Percentiles rank a stretch among this genome's conserved stretches.
phyloP scores from a whole-genome alignment of 37 sponge, comb jelly and placozoan genomes.

The Lycopodina hypogea region DNA sequence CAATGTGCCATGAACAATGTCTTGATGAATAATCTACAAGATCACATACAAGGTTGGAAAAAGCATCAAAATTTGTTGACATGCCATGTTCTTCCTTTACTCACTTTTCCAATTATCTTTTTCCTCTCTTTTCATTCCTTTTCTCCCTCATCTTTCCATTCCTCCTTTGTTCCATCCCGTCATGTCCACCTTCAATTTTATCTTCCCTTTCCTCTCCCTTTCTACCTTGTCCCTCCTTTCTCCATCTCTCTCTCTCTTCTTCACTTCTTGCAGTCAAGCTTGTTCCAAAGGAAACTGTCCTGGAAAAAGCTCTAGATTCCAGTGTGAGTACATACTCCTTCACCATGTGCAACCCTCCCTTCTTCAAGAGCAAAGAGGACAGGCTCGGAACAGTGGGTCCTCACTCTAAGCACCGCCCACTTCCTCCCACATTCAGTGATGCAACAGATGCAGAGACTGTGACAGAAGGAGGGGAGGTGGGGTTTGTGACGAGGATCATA shows the following conservation, averaged over 20 bases:
- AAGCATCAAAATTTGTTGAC: too few species aligned
- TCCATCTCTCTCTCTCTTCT: too few species aligned
- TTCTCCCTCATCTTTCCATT: too few species aligned
- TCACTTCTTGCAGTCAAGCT: conserved; percentile 28
- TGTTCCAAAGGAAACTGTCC: conserved; percentile 11
- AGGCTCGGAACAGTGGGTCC: neutral
- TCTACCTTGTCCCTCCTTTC: too few species aligned
- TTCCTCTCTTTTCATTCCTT: neutral
- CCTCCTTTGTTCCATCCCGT: too few species aligned
- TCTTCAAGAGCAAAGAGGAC: conserved; percentile 52
- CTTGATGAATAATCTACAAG: conserved; percentile 43
- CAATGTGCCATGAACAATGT: conserved; percentile 75
- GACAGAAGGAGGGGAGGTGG: conserved; percentile 90
- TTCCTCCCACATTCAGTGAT: conserved; percentile 41
- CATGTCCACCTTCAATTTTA: too few species aligned
- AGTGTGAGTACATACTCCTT: conserved; percentile 58
- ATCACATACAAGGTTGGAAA: conserved; percentile 52
- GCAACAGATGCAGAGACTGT: conserved; percentile 62
- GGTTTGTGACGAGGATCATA: conserved; percentile 80
- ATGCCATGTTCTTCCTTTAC: too few species aligned
- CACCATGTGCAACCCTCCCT: conserved; percentile 99
- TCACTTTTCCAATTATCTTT: too few species aligned
- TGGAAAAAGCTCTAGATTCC: conserved; percentile 38
- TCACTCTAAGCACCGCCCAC: conserved; percentile 32
- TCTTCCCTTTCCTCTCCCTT: too few species aligned